Evolutionary conservation across 2,113 vertebrate species (phyloP).

Genomic region (Thinocorus orbignyianus): DNA sequence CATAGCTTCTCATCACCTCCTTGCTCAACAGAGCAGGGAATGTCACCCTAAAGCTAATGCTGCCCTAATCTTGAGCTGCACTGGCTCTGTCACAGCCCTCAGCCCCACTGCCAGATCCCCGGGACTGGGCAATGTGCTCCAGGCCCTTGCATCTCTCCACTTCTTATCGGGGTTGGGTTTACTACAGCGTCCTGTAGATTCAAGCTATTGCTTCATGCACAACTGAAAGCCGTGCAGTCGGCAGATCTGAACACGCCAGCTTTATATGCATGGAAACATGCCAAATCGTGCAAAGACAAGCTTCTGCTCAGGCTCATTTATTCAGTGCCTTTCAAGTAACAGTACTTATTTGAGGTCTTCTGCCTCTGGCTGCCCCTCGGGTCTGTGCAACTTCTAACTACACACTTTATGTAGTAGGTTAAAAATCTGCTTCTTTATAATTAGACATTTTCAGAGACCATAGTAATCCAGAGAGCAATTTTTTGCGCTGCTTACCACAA

Average conservation of each 20-base stretch:
- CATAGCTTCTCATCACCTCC: neutral
- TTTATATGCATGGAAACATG: neutral
- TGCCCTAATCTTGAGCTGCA: neutral
- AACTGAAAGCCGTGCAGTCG: neutral
- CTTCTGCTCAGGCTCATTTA: neutral
- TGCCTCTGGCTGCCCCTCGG: neutral
- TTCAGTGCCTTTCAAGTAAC: neutral
- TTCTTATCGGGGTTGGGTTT: neutral
- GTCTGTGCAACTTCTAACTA: neutral
- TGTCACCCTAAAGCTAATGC: rapidly evolving
- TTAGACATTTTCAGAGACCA: neutral
- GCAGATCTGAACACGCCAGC: neutral
- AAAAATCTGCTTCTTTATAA: neutral
- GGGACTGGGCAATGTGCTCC: neutral
- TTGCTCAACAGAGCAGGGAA: neutral
- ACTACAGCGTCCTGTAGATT: neutral
- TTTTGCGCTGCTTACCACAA: neutral
- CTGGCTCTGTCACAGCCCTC: neutral
- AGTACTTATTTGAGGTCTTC: neutral
- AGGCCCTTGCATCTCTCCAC: neutral
- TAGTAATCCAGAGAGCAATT: neutral
- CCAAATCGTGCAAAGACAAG: neutral
- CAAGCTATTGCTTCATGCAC: neutral
- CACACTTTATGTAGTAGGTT: neutral
- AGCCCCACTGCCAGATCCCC: neutral